phyloP scores from a whole-genome alignment of 2,113 vertebrate species.

The Trichomycterus rosablanca region DNA sequence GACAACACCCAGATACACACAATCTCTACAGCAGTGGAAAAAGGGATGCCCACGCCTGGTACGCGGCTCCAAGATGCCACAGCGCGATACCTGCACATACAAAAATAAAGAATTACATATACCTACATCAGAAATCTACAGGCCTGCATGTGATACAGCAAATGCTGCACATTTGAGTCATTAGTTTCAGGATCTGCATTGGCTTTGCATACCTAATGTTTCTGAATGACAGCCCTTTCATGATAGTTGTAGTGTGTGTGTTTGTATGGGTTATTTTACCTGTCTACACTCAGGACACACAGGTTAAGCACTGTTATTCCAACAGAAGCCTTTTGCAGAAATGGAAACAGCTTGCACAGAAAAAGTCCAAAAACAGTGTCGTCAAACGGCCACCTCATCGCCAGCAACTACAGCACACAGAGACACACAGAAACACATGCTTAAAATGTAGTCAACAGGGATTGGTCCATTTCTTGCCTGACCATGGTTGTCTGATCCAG shows the following conservation, averaged over 20 bases:
- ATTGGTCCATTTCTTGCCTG: no score
- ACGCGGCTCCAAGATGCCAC: constrained; percentile 93
- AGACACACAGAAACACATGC: constrained; percentile 9
- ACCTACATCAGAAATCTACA: neutral
- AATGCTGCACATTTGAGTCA: no score
- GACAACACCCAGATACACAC: constrained; percentile 87
- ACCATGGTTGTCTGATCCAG: no score
- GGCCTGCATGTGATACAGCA: neutral
- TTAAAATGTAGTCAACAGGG: neutral
- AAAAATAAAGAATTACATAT: neutral
- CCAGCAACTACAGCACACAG: constrained; percentile 72
- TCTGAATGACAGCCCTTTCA: no score
- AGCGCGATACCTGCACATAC: constrained; percentile 80
- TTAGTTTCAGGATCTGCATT: no score
- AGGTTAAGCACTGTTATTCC: constrained; percentile 95
- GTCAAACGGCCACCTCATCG: constrained; percentile 80
- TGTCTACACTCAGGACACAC: constrained; percentile 92
- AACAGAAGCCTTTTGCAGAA: constrained; percentile 92
- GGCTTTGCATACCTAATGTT: no score
- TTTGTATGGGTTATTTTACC: constrained; percentile 62
- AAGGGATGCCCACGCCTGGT: constrained; percentile 83
- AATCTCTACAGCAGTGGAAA: constrained; percentile 82
- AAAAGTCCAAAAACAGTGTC: constrained; percentile 75
- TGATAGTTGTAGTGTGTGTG: neutral
- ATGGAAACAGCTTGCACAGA: constrained; percentile 90